Evolutionary conservation across 1,140 invertebrate species (phyloP), one percentile per base, ranked within the genome.

Genomic region (Diplogasteroides magnus): DNA sequence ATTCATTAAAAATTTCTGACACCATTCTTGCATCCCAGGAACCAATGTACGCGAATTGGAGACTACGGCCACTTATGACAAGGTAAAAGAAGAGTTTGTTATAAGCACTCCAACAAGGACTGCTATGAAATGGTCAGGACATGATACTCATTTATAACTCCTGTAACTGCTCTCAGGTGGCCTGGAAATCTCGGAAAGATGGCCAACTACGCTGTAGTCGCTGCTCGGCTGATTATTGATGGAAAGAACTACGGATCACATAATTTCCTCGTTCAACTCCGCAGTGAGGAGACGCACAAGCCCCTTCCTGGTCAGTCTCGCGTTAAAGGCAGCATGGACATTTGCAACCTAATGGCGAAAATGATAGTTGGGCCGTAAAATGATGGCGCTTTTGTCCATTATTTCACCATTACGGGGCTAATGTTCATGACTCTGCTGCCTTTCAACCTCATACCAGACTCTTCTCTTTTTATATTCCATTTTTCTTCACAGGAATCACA

Each of bases 31-130:
- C n/a, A n/a, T n/a, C n/a, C n/a, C 82, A 64, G 93, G 91, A 14
- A 94, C 93, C 19, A 94, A 94, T 83, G 87, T 96, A 65, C 87
- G 91, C 77, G 91, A 91, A 1, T 82, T 97, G 48, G 92, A 96
- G 86, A 96, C 93, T 0, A 91, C 90, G 0, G 90, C 93, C 0
- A 92, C 90, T 11, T 96, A 94, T 83, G 93, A 96, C 84, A 86
- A 89, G 0, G 83, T 83, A 55, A 91, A 89, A 1, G 85, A 93
- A 81, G 91, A 95, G 85, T 95, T 96, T 84, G 84, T 95, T 60
- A 84, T 97, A 2, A 88, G 96, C 81, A 90, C 90, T 68, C 93
- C 93, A 0, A 91, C 89, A 27, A 83, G 93, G 15, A 92, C 91
- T 1, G 88, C 93, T 0, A 92, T 90, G 89, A 83, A 89, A 94